phyloP scores from a whole-genome alignment of 2,888 invertebrate species.

The Melinaea marsaeus region DNA sequence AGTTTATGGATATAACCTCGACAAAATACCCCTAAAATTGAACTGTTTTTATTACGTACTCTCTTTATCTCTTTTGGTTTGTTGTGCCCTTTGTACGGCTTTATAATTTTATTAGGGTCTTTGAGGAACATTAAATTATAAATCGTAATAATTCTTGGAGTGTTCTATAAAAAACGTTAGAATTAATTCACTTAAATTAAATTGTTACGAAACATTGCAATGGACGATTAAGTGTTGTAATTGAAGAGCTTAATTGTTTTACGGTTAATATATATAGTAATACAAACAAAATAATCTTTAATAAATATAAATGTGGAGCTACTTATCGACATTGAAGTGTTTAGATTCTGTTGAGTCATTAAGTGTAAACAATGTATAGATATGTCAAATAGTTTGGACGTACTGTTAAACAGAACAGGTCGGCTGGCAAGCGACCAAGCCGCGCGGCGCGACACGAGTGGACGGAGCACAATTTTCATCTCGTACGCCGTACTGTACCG shows the following conservation, averaged over 20 bases:
- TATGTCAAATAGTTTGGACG: constrained; percentile 72
- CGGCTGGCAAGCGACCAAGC: constrained; percentile 72
- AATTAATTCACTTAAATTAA: not conserved
- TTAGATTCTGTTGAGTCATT: constrained; percentile 68
- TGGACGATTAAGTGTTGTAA: too few relatives aligned
- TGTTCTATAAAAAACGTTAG: not conserved
- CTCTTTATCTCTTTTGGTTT: constrained; percentile 76
- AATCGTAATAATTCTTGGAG: constrained; percentile 22
- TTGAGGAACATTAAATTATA: constrained; percentile 45
- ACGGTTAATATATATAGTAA: too few relatives aligned
- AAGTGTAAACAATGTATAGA: constrained; percentile 68
- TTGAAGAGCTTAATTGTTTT: too few relatives aligned
- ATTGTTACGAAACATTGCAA: too few relatives aligned
- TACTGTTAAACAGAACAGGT: constrained; percentile 64
- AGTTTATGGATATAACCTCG: constrained; percentile 78
- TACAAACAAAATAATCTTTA: too few relatives aligned
- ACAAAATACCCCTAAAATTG: constrained; percentile 79
- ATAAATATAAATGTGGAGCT: too few relatives aligned
- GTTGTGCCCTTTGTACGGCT: constrained; percentile 68
- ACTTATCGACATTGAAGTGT: constrained; percentile 48
- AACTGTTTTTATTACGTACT: constrained; percentile 77
- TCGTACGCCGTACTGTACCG: constrained; percentile 40
- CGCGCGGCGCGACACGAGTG: constrained; percentile 63
- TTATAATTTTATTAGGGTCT: constrained; percentile 73
- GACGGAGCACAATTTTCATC: constrained; percentile 61